Evolutionary conservation across 1,140 invertebrate species (phyloP).

Genomic region (Palaemon carinicauda): DNA sequence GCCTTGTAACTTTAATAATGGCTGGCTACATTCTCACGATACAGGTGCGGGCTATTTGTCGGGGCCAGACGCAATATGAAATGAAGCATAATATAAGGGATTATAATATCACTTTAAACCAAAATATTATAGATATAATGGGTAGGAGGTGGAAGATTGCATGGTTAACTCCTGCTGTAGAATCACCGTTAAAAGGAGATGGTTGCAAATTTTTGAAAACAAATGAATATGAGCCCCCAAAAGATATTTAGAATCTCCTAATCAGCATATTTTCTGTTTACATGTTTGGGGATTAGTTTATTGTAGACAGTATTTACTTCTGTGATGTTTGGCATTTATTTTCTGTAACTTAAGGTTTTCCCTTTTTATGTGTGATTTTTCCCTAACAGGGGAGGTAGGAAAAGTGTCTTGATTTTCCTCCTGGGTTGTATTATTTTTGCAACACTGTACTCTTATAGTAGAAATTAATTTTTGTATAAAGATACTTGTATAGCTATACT

Average conservation of each 20-base stretch:
- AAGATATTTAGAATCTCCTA: conserved; percentile 6
- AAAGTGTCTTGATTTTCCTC: too few species aligned
- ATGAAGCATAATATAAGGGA: conserved; percentile 41
- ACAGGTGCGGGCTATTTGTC: conserved; percentile 29
- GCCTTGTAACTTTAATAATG: conserved; percentile 15
- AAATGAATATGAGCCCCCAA: conserved; percentile 41
- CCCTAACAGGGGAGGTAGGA: too few species aligned
- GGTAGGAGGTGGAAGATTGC: conserved; percentile 39
- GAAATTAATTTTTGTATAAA: too few species aligned
- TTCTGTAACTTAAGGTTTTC: too few species aligned
- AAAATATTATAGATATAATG: conserved; percentile 42
- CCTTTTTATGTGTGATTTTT: too few species aligned
- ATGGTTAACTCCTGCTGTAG: conserved; percentile 34
- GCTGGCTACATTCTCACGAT: conserved; percentile 1
- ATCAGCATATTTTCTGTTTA: too few species aligned
- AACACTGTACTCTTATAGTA: too few species aligned
- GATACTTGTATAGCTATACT: too few species aligned
- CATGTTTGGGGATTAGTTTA: too few species aligned
- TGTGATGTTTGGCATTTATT: too few species aligned
- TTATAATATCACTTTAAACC: conserved; percentile 27
- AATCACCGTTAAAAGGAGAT: conserved; percentile 34
- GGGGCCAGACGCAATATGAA: conserved; percentile 42
- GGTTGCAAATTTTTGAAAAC: conserved; percentile 19
- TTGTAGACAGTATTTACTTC: too few species aligned
- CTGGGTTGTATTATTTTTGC: too few species aligned